Conservation (phyloP, 1,140 invertebrate species). For the Ceratina australensis region DNA sequence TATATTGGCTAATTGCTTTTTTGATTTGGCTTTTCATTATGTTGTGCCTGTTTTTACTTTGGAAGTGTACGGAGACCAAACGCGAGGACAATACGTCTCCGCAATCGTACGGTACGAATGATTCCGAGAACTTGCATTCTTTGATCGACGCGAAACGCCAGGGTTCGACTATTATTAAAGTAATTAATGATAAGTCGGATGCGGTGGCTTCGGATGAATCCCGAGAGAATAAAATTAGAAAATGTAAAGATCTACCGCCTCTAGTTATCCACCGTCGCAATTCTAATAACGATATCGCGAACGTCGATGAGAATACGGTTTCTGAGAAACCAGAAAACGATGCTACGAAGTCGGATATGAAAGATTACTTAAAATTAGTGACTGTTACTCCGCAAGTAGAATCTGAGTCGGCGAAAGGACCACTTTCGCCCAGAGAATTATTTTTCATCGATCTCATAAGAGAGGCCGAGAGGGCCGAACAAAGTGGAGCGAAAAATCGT, state of each 20-base stretch:
- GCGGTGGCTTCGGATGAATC: background rate
- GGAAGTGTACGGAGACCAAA: conserved; percentile 50
- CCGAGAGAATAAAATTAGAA: background rate
- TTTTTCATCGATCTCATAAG: conserved; percentile 76
- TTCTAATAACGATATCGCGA: conserved; percentile 35
- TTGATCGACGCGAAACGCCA: background rate
- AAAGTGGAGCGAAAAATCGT: background rate
- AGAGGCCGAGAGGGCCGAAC: conserved; percentile 61
- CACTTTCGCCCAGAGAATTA: conserved; percentile 73
- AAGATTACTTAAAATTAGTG: conserved; percentile 63
- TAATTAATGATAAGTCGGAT: background rate
- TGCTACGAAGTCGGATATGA: conserved; percentile 28
- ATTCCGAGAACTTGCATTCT: too few relatives aligned
- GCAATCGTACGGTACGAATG: conserved; percentile 41
- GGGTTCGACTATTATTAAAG: background rate
- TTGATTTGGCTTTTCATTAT: conserved; percentile 71
- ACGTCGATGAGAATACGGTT: conserved; percentile 1
- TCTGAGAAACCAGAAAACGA: background rate
- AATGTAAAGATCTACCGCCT: conserved; percentile 49
- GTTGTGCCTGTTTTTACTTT: conserved; percentile 59
- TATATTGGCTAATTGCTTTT: conserved; percentile 69
- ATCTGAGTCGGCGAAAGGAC: conserved; percentile 40
- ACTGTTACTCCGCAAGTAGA: conserved; percentile 45
- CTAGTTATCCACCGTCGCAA: conserved; percentile 56
- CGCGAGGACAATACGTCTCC: background rate